These are phyloP conservation scores for Sapajus apella DNA, from an alignment of 2,113 vertebrate species.

Conservation along the genomic window DNA sequence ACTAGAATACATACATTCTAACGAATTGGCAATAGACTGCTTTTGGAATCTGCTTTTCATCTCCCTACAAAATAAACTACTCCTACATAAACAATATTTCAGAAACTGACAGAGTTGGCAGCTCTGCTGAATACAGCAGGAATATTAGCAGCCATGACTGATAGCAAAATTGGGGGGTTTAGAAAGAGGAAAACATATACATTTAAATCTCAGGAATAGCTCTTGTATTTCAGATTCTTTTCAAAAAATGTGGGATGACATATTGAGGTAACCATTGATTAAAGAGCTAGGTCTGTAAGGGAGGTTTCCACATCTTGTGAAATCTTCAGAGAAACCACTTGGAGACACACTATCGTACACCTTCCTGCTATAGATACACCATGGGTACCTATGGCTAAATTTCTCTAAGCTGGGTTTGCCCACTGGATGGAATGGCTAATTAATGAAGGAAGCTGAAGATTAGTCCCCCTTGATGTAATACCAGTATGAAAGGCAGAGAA, in stretches of 20 bases:
- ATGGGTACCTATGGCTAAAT: not conserved
- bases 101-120: conserved; percentile 68
- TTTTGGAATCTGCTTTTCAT: conserved; percentile 65
- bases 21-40: conserved; percentile 14
- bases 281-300: conserved; percentile 36
- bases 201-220: conserved; percentile 58
- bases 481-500: not conserved
- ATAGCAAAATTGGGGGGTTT: conserved; percentile 62
- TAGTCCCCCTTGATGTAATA: not conserved
- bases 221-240: conserved; percentile 49
- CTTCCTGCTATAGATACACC: not conserved
- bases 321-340: not conserved
- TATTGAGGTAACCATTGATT: conserved; percentile 67
- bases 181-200: conserved; percentile 44
- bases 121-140: conserved; percentile 41
- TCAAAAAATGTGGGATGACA: conserved; percentile 59
- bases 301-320: not conserved
- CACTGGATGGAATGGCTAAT: not conserved
- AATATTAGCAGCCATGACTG: conserved; percentile 63
- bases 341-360: not conserved
- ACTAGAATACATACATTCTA: not conserved
- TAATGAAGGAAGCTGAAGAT: not conserved
- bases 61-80: conserved; percentile 58
- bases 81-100: conserved; percentile 63
- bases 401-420: not conserved